Evolutionary conservation across 2,888 invertebrate species (phyloP).

Genomic region (Trichopoda pennipes): DNA sequence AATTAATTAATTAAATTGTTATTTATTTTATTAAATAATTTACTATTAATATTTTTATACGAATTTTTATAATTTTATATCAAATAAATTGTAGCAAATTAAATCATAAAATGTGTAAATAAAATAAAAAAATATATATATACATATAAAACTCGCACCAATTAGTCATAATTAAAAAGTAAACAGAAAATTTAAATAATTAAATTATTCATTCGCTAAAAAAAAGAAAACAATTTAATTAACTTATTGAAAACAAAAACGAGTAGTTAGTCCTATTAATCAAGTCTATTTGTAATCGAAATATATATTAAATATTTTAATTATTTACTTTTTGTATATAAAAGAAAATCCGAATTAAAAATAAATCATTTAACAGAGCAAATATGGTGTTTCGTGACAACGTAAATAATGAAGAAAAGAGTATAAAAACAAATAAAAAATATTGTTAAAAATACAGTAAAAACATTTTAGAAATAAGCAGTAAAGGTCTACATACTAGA

Average conservation of each 20-base stretch:
- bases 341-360: conserved; percentile 18
- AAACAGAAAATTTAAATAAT: conserved; percentile 26
- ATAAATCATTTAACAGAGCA: conserved; percentile 34
- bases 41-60: conserved; percentile 21
- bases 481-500: background rate
- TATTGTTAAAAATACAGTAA: background rate
- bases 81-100: conserved; percentile 33
- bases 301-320: conserved; percentile 24
- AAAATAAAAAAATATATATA: conserved; percentile 5
- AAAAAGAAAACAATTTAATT: conserved; percentile 9
- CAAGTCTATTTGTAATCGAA: conserved; percentile 46
- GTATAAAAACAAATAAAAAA: too few species aligned
- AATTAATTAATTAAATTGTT: conserved; percentile 19
- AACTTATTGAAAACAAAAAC: conserved; percentile 20
- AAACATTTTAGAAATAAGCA: conserved; percentile 15
- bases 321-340: conserved; percentile 59
- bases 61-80: conserved; percentile 36
- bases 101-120: conserved; percentile 62
- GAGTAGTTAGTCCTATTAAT: conserved; percentile 58
- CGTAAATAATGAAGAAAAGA: conserved; percentile 45
- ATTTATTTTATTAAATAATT: conserved; percentile 18
- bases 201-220: background rate
- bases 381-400: conserved; percentile 67
- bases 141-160: conserved; percentile 59
- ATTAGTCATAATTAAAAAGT: conserved; percentile 61